Conservation (phyloP, 2,888 invertebrate genomes). For the Eledone cirrhosa region DNA sequence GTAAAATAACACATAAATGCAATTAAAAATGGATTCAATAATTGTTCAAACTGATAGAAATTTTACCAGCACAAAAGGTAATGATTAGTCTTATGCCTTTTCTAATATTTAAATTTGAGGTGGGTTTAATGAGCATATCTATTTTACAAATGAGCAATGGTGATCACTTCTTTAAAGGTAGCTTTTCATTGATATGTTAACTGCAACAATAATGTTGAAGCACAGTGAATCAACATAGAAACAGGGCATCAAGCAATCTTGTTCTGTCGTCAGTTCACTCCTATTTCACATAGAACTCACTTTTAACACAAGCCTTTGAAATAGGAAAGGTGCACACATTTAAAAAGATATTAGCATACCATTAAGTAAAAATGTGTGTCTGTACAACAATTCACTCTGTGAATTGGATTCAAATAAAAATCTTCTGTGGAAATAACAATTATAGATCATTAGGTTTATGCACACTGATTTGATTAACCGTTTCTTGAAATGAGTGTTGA, state of each 20-base stretch:
- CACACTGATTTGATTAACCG: not conserved
- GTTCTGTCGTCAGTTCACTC: not conserved
- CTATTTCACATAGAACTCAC: slow-evolving; percentile 25
- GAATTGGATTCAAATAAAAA: not conserved
- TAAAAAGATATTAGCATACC: slow-evolving; percentile 33
- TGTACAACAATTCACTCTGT: slow-evolving; percentile 33
- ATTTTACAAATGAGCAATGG: slow-evolving; percentile 24
- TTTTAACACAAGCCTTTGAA: slow-evolving; percentile 27
- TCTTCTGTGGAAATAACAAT: slow-evolving; percentile 15
- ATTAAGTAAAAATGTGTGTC: slow-evolving; percentile 36
- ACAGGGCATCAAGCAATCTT: slow-evolving; percentile 16
- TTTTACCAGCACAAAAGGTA: slow-evolving; percentile 18
- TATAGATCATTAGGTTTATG: not conserved
- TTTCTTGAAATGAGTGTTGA: slow-evolving; percentile 20
- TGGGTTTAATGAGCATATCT: slow-evolving; percentile 27
- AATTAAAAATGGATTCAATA: slow-evolving; percentile 11
- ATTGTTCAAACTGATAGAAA: slow-evolving; percentile 22
- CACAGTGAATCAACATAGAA: slow-evolving; percentile 4
- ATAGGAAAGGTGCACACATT: slow-evolving; percentile 36
- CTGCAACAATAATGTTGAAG: slow-evolving; percentile 29
- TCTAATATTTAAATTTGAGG: slow-evolving; percentile 16
- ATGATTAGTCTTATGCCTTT: slow-evolving; percentile 13
- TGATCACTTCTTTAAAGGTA: slow-evolving; percentile 21
- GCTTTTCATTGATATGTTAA: slow-evolving; percentile 25
- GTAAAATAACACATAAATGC: slow-evolving; percentile 16